Base-by-base conservation (phyloP, 1,140 invertebrate species). In the Drosophila varians region DNA sequence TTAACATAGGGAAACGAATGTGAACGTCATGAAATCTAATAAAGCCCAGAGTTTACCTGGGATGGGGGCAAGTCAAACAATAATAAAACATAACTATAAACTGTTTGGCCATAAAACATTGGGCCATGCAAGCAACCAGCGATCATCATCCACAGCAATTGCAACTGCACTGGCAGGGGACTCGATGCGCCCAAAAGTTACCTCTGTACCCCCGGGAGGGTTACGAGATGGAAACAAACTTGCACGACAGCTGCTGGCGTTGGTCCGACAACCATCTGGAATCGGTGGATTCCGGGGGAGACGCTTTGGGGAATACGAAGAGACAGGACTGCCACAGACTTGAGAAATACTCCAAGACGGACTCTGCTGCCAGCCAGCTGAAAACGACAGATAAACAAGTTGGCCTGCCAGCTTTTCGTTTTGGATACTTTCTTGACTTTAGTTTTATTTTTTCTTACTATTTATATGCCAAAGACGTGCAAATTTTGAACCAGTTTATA, bases 401-500 rank as follows among this genome's bases (percentile, higher is more conserved):
- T 76, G 74, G 45, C 42, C 53, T 82, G 52, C 8, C 16, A 18
- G 14, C 38, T 58, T 25, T 6, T 26, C 52, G 38, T 66, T 68
- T 68, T 4, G 62, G 60, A 26, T 66, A 66, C 36, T 65, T 42
- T 66, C 61, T 52, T 52, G 47, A n/a, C 58, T 61, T 40, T 28
- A n/a, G n/a, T 68, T 61, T 66, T 31, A 16, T 38, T 38, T 6
- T 16, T 64, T 26, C 61, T 40, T 34, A 43, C 40, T 49, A 77
- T 77, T 77, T 79, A 79, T 82, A 61, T 80, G 77, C 73, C 77
- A 75, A 52, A 84, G 80, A 80, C 80, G 80, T 84, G 80, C 80
- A 73, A 80, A 76, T 74, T 86, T 87, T 84, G 82, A 80, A 86
- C 82, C 76, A 84, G 80, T 84, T 84, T 73, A 79, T 79, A 86